Evolutionary conservation across 1,140 invertebrate genomes (phyloP).

Genomic region (Drosophila novamexicana): DNA sequence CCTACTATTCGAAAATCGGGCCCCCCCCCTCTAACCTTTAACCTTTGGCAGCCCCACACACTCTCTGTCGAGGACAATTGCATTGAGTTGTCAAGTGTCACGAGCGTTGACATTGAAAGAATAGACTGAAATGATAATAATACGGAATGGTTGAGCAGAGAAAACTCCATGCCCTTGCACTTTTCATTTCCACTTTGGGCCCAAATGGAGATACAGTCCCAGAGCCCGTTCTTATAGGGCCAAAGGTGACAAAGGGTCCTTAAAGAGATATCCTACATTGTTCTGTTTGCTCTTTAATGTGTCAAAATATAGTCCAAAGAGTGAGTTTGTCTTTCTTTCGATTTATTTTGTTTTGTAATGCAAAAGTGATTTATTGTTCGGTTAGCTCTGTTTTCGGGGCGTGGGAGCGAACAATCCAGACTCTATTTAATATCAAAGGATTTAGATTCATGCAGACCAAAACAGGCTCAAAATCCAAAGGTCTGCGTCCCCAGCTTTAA

Average conservation of each 20-base stretch:
- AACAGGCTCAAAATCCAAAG: not conserved
- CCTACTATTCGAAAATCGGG: conserved; percentile 52
- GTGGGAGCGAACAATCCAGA: conserved; percentile 54
- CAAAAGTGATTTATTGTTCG: conserved; percentile 77
- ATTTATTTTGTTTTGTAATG: conserved; percentile 47
- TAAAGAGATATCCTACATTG: conserved; percentile 38
- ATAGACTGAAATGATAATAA: conserved; percentile 17
- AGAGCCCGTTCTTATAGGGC: conserved; percentile 27
- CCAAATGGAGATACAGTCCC: conserved; percentile 22
- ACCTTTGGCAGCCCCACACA: not conserved
- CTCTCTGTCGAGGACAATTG: conserved; percentile 39
- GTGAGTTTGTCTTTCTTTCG: not conserved
- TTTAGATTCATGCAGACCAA: conserved; percentile 14
- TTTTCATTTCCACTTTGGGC: conserved; percentile 9
- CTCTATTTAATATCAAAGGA: not conserved
- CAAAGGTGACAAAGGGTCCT: conserved; percentile 28
- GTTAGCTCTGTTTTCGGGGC: conserved; percentile 35
- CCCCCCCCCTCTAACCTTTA: conserved; percentile 4
- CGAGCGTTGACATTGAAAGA: conserved; percentile 76
- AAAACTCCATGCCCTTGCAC: conserved; percentile 1
- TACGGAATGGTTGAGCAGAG: not conserved
- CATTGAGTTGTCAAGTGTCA: conserved; percentile 82
- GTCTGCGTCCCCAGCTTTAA: too few species aligned
- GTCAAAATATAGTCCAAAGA: conserved; percentile 78
- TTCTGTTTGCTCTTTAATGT: conserved; percentile 74